These are phyloP conservation scores for Sander lucioperca DNA, from an alignment of 2,113 vertebrate genomes.

Conservation along the genomic window DNA sequence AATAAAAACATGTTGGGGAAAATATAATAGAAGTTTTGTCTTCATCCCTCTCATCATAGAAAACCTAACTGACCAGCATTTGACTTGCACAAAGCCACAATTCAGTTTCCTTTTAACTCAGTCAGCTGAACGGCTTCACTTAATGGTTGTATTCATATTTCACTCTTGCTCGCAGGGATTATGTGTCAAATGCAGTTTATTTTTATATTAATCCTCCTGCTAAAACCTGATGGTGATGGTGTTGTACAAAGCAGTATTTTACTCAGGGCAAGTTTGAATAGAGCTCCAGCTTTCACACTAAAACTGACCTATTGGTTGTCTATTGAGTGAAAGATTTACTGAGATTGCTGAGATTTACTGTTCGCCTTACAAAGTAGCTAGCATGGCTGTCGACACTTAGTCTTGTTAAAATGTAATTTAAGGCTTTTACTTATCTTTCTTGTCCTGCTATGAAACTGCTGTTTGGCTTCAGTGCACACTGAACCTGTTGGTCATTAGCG, in stretches of 20 bases:
- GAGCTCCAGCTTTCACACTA: not conserved
- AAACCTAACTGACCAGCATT: conserved; percentile 30
- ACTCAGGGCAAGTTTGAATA: not conserved
- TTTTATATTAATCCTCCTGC: conserved; percentile 52
- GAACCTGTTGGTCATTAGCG: conserved; percentile 16
- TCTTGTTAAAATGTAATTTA: not conserved
- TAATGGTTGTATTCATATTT: conserved; percentile 51
- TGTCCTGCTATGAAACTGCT: not conserved
- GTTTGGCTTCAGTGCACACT: not conserved
- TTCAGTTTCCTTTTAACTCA: conserved; percentile 34
- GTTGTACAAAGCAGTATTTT: conserved; percentile 5
- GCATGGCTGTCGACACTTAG: not conserved
- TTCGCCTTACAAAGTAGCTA: not conserved
- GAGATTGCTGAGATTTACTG: not conserved
- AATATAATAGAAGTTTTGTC: not conserved
- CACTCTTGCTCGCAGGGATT: conserved; percentile 37
- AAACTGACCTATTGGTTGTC: not conserved
- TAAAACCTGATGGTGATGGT: conserved; percentile 9
- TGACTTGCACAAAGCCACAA: conserved; percentile 30
- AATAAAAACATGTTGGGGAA: conserved; percentile 2
- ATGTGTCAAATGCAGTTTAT: conserved; percentile 49
- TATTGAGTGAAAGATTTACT: not conserved
- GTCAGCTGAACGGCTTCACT: conserved; percentile 45
- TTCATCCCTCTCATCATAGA: not conserved
- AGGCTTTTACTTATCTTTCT: not conserved